Evolutionary conservation across 2,888 invertebrate species (phyloP).

Genomic region (Byasa hedistus): DNA sequence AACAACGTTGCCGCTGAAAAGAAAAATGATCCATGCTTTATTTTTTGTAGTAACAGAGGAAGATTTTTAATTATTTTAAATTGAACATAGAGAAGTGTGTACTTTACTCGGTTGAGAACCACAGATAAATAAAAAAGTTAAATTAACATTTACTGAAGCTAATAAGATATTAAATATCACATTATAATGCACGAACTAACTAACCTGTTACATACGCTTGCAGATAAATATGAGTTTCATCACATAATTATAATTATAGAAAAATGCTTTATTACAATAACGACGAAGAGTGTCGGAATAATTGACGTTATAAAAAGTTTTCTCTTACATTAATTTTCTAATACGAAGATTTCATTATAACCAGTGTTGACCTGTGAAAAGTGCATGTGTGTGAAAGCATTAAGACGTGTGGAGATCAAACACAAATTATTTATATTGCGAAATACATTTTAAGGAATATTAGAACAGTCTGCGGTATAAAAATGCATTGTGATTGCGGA

Average conservation of each 20-base stretch:
- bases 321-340: constrained; percentile 13
- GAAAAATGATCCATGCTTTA: constrained; percentile 30
- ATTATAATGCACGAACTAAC: neutral
- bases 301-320: constrained; percentile 16
- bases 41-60: too few species aligned
- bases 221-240: constrained; percentile 8
- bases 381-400: constrained; percentile 11
- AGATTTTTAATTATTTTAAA: neutral
- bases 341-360: constrained; percentile 1
- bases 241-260: constrained; percentile 1
- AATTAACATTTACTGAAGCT: constrained; percentile 5
- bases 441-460: neutral
- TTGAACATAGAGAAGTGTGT: neutral
- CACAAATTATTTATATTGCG: neutral
- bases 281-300: constrained; percentile 8
- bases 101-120: neutral
- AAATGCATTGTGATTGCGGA: constrained; percentile 20
- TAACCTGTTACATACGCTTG: neutral
- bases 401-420: neutral
- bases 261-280: constrained; percentile 8
- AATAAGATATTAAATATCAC: neutral
- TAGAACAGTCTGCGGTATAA: constrained; percentile 11
- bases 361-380: constrained; percentile 14
- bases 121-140: too few species aligned
- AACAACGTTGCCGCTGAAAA: constrained; percentile 94